Base-by-base conservation (phyloP, 2,113 vertebrate genomes). In the Rhipidura dahli region DNA sequence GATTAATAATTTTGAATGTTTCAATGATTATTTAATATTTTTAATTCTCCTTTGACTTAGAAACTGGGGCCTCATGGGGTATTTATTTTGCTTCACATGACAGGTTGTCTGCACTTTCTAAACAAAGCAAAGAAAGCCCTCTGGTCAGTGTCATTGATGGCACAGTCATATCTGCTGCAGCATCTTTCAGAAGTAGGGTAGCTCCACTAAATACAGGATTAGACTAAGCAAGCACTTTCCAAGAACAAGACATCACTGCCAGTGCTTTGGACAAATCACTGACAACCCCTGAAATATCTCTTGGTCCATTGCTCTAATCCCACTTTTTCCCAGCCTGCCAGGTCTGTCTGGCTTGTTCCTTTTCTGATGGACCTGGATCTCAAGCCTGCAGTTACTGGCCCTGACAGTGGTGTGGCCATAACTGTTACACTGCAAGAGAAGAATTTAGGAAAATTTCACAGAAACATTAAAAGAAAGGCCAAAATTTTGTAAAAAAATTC, bases 51-150 rank as follows among this genome's bases (percentile, higher is more conserved):
- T 83, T 56, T 76, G 10, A 66, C 70, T 75, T 65, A 47, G n/a
- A 77, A 75, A 51, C 2, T 24, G 59, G 11, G 6, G 1, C 10
- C 17, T 15, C 30, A 71, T 3, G 0, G 8, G 10, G 4, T 60
- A 30, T 49, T 73, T 73, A 7, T 53, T 80, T 71, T 50, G 11
- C 30, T 70, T 65, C 49, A 54, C 1, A 0, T 37, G 18, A 40
- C 21, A 13, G 18, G 15, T 6, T 50, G 10, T 30, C 26, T 42
- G 12, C 22, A 10, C 28, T 45, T 61, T 71, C 66, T 49, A 23
- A 61, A 47, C 50, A 56, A 76, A 71, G 14, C n/a, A 40, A 66
- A 49, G 53, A 7, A 42, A 8, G 5, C 37, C 37, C 42, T 57
- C 7, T 19, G 53, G 20, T 47, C 28, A 39, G 65, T 35, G 30